Evolutionary conservation across 1,140 invertebrate genomes (phyloP), one percentile per base, ranked within the genome.

Genomic region (Bursaphelenchus mucronatus): DNA sequence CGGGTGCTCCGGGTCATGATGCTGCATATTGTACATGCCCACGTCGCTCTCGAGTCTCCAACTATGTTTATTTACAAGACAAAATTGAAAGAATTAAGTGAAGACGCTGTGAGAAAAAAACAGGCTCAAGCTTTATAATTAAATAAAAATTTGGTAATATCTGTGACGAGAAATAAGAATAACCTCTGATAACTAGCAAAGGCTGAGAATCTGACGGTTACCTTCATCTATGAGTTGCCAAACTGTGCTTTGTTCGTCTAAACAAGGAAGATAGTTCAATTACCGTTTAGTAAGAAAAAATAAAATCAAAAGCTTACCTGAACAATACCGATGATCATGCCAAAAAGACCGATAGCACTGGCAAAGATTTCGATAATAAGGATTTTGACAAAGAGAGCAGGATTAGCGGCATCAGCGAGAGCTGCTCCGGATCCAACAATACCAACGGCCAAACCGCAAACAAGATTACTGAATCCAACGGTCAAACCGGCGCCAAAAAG

Each of bases 341-440:
- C 94, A 84, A 97, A 97, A 0, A 97, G 86, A 80, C 94, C 94
- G 83, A 97, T 96, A 73, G 94, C 94, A 81, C 90, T 93, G 19
- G 91, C 94, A 83, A 97, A 97, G 82, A 97, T 97, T 85, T 97
- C 94, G 51, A 97, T 89, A 82, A 97, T 95, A 8, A 97, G 86
- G 82, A 97, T 94, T 83, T 95, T 95, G 11, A 97, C 93, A 81
- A 97, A 97, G 6, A 97, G 86, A 2, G 89, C 87, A 11, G 91
- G 87, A 83, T 96, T 94, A 13, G 92, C 92, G 61, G 94, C 94
- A 86, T 97, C 94, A 62, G 94, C 88, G 3, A 97, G 85, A 19
- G 94, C 94, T 61, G 94, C 94, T 70, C 93, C 92, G 46, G 92
- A 95, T 15, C 87, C 94, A 54, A 97, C 92, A 76, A 96, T 89